Conservation (phyloP, 2,797 vertebrate genomes). For the Dermochelys coriacea region DNA sequence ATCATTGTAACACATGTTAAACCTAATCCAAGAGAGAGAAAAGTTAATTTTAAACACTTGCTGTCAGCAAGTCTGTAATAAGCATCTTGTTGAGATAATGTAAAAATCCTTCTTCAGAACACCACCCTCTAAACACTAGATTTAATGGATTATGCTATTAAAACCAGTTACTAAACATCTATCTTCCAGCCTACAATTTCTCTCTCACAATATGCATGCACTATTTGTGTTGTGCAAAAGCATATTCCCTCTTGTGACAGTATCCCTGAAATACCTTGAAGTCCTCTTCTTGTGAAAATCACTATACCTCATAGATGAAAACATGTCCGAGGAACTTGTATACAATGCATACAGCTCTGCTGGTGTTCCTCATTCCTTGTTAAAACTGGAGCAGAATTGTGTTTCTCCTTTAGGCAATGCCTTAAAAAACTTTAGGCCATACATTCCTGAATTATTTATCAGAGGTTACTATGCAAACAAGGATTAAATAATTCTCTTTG, state of each 20-base stretch:
- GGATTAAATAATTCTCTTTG: slow-evolving; percentile 90
- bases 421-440: slow-evolving; percentile 71
- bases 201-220: slow-evolving; percentile 9
- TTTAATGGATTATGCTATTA: slow-evolving; percentile 53
- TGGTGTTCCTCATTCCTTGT: slow-evolving; percentile 63
- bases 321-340: slow-evolving; percentile 4
- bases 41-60: slow-evolving; percentile 20
- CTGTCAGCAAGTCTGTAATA: slow-evolving; percentile 13
- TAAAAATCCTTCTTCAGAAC: background rate
- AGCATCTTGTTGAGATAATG: slow-evolving; percentile 27
- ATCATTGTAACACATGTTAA: background rate
- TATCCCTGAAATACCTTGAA: slow-evolving; percentile 8
- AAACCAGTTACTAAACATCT: slow-evolving; percentile 19
- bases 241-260: slow-evolving; percentile 32
- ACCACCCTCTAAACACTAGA: slow-evolving; percentile 14
- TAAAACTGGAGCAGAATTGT: slow-evolving; percentile 66
- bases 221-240: slow-evolving; percentile 26
- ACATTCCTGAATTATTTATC: slow-evolving; percentile 80
- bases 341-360: slow-evolving; percentile 52
- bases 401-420: slow-evolving; percentile 72
- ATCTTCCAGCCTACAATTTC: slow-evolving; percentile 38
- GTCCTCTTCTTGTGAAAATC: slow-evolving; percentile 28
- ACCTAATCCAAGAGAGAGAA: background rate
- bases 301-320: slow-evolving; percentile 56
- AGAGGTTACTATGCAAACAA: slow-evolving; percentile 84